Percentiles rank a stretch among this genome's conserved stretches.
phyloP scores from a whole-genome alignment of 2,113 vertebrate genomes.

The Etheostoma spectabile region DNA sequence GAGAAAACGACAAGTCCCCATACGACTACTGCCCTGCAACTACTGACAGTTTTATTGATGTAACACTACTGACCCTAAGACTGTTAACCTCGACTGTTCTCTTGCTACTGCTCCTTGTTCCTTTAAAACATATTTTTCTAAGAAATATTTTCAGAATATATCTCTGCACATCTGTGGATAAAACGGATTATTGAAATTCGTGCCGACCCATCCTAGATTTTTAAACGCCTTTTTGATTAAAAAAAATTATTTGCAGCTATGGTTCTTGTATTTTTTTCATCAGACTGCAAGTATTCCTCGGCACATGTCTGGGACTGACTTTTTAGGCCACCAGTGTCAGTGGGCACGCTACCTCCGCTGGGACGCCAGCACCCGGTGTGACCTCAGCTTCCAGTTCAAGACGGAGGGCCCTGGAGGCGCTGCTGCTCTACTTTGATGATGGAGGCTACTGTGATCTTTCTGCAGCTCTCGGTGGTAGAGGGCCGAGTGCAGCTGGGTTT shows the following conservation, averaged over 20 bases:
- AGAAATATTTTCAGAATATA: constrained; percentile 61
- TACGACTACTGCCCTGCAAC: constrained; percentile 8
- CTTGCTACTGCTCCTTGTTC: constrained; percentile 52
- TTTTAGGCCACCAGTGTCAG: constrained; percentile 93
- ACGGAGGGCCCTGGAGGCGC: constrained; percentile 92
- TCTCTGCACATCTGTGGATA: constrained; percentile 64
- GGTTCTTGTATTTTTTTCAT: constrained; percentile 89
- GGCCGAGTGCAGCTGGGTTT: constrained; percentile 93
- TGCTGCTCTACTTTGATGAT: constrained; percentile 98
- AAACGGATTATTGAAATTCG: constrained; percentile 60
- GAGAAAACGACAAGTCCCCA: constrained; percentile 38
- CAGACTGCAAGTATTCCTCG: constrained; percentile 90
- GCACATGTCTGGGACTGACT: constrained; percentile 93
- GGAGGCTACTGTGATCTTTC: constrained; percentile 97
- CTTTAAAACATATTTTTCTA: constrained; percentile 70
- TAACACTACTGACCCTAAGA: constrained; percentile 70
- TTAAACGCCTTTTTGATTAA: constrained; percentile 72
- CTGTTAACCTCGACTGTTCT: constrained; percentile 85
- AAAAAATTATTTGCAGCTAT: constrained; percentile 80
- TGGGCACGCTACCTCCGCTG: constrained; percentile 99
- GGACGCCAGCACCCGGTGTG: constrained; percentile 96
- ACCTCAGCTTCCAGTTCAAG: constrained; percentile 97
- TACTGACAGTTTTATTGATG: constrained; percentile 54
- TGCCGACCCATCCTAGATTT: constrained; percentile 30
- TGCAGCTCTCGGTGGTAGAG: constrained; percentile 92